These are phyloP conservation scores for Rhingia rostrata DNA, from an alignment of 2,888 invertebrate species.

Conservation along the genomic window DNA sequence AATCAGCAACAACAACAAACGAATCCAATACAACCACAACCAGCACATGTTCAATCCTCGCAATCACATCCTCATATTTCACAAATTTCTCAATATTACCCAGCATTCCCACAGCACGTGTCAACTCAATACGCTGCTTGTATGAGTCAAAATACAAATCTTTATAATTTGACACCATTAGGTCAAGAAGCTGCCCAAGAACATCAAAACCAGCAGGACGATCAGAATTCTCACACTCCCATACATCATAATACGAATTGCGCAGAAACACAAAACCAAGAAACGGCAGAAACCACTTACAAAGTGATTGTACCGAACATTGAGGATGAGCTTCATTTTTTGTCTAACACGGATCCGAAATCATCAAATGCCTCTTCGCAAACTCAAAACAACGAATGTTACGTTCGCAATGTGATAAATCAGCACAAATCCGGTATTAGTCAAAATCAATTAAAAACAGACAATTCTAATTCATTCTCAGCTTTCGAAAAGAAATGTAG, in stretches of 20 bases:
- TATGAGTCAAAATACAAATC: slow-evolving; percentile 79
- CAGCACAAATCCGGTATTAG: slow-evolving; percentile 5
- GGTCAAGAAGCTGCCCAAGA: slow-evolving; percentile 75
- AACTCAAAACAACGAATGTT: slow-evolving; percentile 77
- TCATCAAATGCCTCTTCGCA: slow-evolving; percentile 77
- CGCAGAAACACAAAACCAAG: slow-evolving; percentile 68
- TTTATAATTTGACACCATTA: slow-evolving; percentile 58
- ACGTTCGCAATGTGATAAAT: slow-evolving; percentile 64
- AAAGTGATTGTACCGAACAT: slow-evolving; percentile 95
- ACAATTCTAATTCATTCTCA: slow-evolving; percentile 23
- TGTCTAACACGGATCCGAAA: slow-evolving; percentile 84
- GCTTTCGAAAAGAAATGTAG: slow-evolving; percentile 43
- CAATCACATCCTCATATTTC: slow-evolving; percentile 87
- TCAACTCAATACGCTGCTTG: slow-evolving; percentile 82
- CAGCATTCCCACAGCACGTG: slow-evolving; percentile 82
- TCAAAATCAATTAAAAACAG: slow-evolving; percentile 20
- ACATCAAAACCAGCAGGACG: slow-evolving; percentile 77
- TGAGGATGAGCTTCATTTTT: slow-evolving; percentile 93
- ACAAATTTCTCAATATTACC: slow-evolving; percentile 83
- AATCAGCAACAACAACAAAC: slow-evolving; percentile 84
- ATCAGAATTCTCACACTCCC: slow-evolving; percentile 74
- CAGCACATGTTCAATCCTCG: slow-evolving; percentile 91
- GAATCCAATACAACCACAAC: slow-evolving; percentile 86
- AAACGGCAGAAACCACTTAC: slow-evolving; percentile 86
- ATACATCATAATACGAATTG: slow-evolving; percentile 74